Conservation (phyloP, 1,140 invertebrate species). For the Phenacoccus solenopsis region DNA sequence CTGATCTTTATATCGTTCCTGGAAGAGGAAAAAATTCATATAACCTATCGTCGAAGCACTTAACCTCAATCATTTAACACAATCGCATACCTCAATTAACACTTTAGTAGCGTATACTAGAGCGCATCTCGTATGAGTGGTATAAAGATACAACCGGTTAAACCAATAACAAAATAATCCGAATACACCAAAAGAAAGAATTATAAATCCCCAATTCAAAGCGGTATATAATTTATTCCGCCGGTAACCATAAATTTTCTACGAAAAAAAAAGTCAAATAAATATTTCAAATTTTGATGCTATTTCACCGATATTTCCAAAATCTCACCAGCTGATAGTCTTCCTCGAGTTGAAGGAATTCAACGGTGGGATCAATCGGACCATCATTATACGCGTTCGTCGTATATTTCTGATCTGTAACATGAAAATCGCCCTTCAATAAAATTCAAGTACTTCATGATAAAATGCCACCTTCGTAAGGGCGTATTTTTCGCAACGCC, state of each 20-base stretch:
- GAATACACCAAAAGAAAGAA: slow-evolving; percentile 56
- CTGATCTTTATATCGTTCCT: slow-evolving; percentile 21
- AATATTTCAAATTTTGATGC: not conserved
- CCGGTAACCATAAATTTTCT: slow-evolving; percentile 53
- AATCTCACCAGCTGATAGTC: not conserved
- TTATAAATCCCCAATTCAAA: slow-evolving; percentile 46
- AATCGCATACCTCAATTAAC: slow-evolving; percentile 46
- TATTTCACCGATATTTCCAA: not conserved
- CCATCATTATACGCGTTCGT: not conserved
- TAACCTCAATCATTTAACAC: not conserved
- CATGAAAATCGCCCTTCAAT: not conserved
- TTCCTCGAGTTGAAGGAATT: not conserved
- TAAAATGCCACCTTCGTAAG: no score
- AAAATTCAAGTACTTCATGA: no score
- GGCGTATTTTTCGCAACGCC: no score
- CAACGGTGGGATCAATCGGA: not conserved
- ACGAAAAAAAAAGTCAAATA: slow-evolving; percentile 23
- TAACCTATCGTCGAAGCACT: not conserved
- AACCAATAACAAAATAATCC: slow-evolving; percentile 78
- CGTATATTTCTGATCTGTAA: not conserved
- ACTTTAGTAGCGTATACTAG: slow-evolving; percentile 61
- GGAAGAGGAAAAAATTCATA: slow-evolving; percentile 5
- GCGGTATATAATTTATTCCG: slow-evolving; percentile 36
- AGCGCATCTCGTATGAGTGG: slow-evolving; percentile 53
- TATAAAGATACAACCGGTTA: slow-evolving; percentile 60